Percentiles rank a stretch among this genome's conserved stretches.
phyloP scores from a whole-genome alignment of 2,888 invertebrate genomes.

The Tachina grossa region DNA sequence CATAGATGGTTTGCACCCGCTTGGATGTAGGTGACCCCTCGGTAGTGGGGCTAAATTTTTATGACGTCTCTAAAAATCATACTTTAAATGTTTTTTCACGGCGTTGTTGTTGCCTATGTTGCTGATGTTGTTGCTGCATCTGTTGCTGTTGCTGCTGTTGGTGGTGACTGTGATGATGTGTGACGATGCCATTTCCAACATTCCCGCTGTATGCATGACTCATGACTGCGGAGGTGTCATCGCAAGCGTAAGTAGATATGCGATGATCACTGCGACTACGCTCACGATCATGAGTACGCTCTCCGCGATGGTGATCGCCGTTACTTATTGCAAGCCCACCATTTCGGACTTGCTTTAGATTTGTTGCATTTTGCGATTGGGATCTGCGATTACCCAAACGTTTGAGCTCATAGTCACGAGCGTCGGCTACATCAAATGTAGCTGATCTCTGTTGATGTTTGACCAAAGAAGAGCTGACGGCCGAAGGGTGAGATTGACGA shows the following conservation, averaged over 20 bases:
- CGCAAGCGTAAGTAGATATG: constrained; percentile 78
- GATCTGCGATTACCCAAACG: constrained; percentile 80
- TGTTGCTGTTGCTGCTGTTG: constrained; percentile 61
- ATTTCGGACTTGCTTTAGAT: constrained; percentile 74
- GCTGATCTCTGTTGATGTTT: constrained; percentile 78
- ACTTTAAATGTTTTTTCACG: constrained; percentile 83
- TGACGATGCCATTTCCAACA: constrained; percentile 57
- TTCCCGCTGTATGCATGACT: constrained; percentile 58
- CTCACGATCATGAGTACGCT: constrained; percentile 76
- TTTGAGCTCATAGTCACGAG: constrained; percentile 81
- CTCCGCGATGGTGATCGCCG: constrained; percentile 70
- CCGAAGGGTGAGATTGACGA: constrained; percentile 58
- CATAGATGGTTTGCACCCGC: constrained; percentile 69
- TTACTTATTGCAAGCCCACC: constrained; percentile 53
- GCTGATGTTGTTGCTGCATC: constrained; percentile 68
- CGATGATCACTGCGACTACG: constrained; percentile 80
- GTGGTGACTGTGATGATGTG: constrained; percentile 64
- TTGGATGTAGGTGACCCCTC: constrained; percentile 69
- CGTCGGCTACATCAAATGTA: constrained; percentile 81
- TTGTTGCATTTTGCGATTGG: constrained; percentile 80
- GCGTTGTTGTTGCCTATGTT: constrained; percentile 79
- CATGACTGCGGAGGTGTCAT: constrained; percentile 72
- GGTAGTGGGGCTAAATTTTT: constrained; percentile 79
- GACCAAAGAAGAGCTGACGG: constrained; percentile 60
- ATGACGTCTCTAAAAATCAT: constrained; percentile 84